Percentiles rank a stretch among this genome's conserved stretches.
These are phyloP conservation scores for Myotis planiceps DNA, from an alignment of 2,797 vertebrate genomes.

Conservation along the genomic window DNA sequence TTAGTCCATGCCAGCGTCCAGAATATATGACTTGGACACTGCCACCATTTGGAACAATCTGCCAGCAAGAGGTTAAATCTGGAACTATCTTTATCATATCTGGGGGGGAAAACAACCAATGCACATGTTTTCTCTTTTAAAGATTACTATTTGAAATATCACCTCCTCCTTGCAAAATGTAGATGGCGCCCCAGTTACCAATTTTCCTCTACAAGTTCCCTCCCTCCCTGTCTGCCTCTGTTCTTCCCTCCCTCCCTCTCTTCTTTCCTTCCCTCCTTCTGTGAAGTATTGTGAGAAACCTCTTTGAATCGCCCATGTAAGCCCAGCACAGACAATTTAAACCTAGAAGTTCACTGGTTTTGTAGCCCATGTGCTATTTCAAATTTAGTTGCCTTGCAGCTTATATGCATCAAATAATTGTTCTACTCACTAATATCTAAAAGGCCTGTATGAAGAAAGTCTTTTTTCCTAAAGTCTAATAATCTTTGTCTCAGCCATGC, in stretches of 20 bases:
- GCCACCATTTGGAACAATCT: not conserved
- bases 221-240: not conserved
- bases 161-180: not conserved
- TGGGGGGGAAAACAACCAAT: not conserved
- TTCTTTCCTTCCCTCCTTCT: not conserved
- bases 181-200: not conserved
- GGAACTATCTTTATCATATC: not conserved
- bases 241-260: not conserved
- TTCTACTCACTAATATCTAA: not conserved
- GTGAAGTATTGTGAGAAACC: not conserved
- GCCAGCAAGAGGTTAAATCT: not conserved
- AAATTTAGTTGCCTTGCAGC: slow-evolving; percentile 42
- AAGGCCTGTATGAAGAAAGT: slow-evolving; percentile 28
- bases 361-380: not conserved
- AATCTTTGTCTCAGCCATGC: slow-evolving; percentile 39
- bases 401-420: slow-evolving; percentile 19
- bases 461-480: slow-evolving; percentile 45
- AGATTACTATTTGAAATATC: not conserved
- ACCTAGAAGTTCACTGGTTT: not conserved
- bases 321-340: slow-evolving; percentile 23
- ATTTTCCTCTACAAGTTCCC: not conserved
- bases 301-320: not conserved
- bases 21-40: not conserved
- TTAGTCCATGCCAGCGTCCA: not conserved
- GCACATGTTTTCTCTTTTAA: not conserved